Evolutionary conservation across 1,140 invertebrate genomes (phyloP).

Genomic region (Nephotettix cincticeps): DNA sequence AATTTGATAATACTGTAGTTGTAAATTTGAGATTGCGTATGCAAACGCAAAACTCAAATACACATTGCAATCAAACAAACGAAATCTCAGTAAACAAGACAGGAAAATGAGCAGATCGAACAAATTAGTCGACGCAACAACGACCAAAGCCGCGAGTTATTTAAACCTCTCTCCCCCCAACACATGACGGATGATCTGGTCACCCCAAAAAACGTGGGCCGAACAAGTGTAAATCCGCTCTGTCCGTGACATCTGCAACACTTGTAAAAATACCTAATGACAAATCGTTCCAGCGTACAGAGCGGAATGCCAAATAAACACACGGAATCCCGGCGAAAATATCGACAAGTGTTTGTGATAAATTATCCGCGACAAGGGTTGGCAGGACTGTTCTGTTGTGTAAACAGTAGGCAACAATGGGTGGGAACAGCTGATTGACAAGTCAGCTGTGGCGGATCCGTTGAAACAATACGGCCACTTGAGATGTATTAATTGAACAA

Average conservation of each 20-base stretch:
- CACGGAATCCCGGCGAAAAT: too few relatives aligned
- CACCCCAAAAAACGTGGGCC: too few relatives aligned
- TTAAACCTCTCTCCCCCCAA: too few relatives aligned
- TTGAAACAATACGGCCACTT: constrained; percentile 8
- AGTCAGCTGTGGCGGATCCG: background rate
- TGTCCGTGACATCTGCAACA: background rate
- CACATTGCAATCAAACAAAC: too few relatives aligned
- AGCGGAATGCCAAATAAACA: background rate
- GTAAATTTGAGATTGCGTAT: too few relatives aligned
- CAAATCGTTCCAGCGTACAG: background rate
- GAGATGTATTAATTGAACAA: constrained; percentile 10
- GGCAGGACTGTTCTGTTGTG: background rate
- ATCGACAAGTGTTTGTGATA: constrained; percentile 6
- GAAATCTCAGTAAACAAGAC: too few relatives aligned
- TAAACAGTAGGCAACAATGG: background rate
- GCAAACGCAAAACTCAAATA: too few relatives aligned
- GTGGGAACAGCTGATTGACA: constrained; percentile 6
- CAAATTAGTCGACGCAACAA: too few relatives aligned
- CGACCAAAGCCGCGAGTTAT: background rate
- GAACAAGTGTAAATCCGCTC: background rate
- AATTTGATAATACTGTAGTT: too few relatives aligned
- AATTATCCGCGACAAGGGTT: background rate
- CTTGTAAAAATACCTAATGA: constrained; percentile 5
- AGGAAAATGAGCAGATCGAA: too few relatives aligned
- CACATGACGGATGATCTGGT: too few relatives aligned